Evolutionary conservation across 1,140 invertebrate species (phyloP), one percentile per base, ranked within the genome.

Genomic region (Drosophila ficusphila): DNA sequence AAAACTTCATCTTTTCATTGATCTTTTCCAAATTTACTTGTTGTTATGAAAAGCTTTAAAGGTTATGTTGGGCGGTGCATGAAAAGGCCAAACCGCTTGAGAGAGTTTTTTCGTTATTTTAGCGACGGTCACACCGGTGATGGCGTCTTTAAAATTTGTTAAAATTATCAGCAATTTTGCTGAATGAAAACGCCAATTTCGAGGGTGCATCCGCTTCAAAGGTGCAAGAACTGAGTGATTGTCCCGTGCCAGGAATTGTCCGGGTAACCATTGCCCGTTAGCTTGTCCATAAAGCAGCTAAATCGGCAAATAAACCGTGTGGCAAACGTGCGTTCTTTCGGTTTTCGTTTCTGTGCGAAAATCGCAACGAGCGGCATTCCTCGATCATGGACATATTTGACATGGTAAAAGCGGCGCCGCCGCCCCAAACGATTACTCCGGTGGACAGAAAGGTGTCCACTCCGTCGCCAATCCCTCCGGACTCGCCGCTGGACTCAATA

Each of bases 381-480:
- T 9, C 9, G 16, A 23, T 16, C 21, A 86, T 85, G 81, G 81
- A 85, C 42, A 54, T 86, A 8, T 86, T 86, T 25, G 81, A 86
- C 18, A 25, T 76, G 14, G 82, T 86, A 7, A 71, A 85, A 12
- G 68, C 73, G 7, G 82, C 77, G 0, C 68, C 82, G 39, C 81
- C 81, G 18, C 81, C 81, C 9, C 16, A 39, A 14, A 44, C 41
- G 6, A 60, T 86, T n/a, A 19, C 8, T 27, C 12, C 23, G 12
- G 56, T 6, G 47, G 11, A 3, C 6, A 8, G 16, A 16, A 42
- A 3, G 19, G 6, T 25, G 0, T 16, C 56, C 4, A 33, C 61
- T 0, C 36, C 64, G 3, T 51, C 60, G 11, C 60, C 60, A n/a
- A 33, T 67, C 0, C 44, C 36, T 9, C 29, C 23, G 1, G 56